A percentile compares a stretch with the other conserved stretches of the same genome.
These are phyloP conservation scores for Chymomyza caudatula DNA, from an alignment of 2,888 invertebrate species.

Conservation along the genomic window DNA sequence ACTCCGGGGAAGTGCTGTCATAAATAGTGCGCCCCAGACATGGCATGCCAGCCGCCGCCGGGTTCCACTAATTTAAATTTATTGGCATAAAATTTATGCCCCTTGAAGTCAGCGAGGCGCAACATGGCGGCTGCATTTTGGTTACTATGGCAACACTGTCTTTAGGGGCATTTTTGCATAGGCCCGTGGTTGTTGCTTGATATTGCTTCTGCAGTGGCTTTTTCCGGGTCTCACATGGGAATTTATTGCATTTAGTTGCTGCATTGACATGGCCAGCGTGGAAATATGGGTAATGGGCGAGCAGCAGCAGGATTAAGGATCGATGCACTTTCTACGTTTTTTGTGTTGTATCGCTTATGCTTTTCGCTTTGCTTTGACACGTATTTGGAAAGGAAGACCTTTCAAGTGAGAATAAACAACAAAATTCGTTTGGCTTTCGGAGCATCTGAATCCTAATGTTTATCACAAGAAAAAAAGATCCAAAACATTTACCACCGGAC, in stretches of 20 bases:
- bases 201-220: background rate
- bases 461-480: too few species aligned
- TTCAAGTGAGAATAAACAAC: too few species aligned
- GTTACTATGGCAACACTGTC: constrained; percentile 2
- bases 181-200: constrained; percentile 13
- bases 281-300: constrained; percentile 44
- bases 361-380: too few species aligned
- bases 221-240: constrained; percentile 20
- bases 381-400: too few species aligned
- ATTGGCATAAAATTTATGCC: constrained; percentile 67
- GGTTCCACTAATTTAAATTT: constrained; percentile 65
- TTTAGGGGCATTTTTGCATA: constrained; percentile 1
- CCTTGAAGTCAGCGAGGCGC: constrained; percentile 20
- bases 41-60: constrained; percentile 28
- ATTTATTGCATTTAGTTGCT: constrained; percentile 61
- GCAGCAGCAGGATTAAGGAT: background rate
- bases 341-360: too few species aligned
- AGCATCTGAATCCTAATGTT: too few species aligned
- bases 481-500: too few species aligned
- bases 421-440: too few species aligned
- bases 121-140: constrained; percentile 22
- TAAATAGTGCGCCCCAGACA: constrained; percentile 60
- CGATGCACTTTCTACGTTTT: background rate
- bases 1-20: constrained; percentile 43
- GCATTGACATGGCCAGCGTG: constrained; percentile 59